Conservation (phyloP, 1,140 invertebrate genomes). For the Notospermus geniculatus region DNA sequence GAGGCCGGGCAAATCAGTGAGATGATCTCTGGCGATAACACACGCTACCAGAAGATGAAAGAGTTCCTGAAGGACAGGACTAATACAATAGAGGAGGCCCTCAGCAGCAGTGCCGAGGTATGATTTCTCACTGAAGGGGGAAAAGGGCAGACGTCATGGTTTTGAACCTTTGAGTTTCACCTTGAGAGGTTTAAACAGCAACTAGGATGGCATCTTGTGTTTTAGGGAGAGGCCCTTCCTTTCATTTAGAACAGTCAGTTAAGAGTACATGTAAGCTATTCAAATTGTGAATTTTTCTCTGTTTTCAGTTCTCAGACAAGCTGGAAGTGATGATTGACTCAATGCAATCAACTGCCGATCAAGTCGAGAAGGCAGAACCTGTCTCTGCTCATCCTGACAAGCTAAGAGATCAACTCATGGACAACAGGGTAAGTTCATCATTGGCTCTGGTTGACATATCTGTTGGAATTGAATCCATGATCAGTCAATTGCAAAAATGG, state of each 20-base stretch:
- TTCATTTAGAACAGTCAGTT: too few relatives aligned
- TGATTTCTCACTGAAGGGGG: conserved; percentile 26
- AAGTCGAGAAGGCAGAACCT: conserved; percentile 81
- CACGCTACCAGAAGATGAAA: conserved; percentile 79
- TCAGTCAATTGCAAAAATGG: too few relatives aligned
- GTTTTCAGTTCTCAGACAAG: conserved; percentile 83
- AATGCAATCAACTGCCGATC: conserved; percentile 85
- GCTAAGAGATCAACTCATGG: conserved; percentile 90
- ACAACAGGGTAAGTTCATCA: conserved; percentile 67
- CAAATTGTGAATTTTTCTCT: conserved; percentile 11
- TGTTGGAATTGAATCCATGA: too few relatives aligned
- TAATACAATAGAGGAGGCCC: conserved; percentile 84
- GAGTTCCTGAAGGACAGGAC: conserved; percentile 82
- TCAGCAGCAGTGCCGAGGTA: conserved; percentile 68
- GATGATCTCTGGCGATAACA: conserved; percentile 82
- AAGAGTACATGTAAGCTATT: too few relatives aligned
- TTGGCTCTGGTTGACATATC: conserved; percentile 7
- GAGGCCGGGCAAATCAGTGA: conserved; percentile 84
- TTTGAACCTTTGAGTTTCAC: conserved; percentile 10
- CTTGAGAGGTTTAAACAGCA: too few relatives aligned
- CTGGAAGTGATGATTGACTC: conserved; percentile 90
- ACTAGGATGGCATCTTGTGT: too few relatives aligned
- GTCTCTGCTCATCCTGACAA: conserved; percentile 93
- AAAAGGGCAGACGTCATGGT: conserved; percentile 1
- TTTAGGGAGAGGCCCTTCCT: too few relatives aligned